A percentile compares a stretch with the other conserved stretches of the same genome.
phyloP scores from a whole-genome alignment of 2,888 invertebrate genomes.

The Brachyptera putata region DNA sequence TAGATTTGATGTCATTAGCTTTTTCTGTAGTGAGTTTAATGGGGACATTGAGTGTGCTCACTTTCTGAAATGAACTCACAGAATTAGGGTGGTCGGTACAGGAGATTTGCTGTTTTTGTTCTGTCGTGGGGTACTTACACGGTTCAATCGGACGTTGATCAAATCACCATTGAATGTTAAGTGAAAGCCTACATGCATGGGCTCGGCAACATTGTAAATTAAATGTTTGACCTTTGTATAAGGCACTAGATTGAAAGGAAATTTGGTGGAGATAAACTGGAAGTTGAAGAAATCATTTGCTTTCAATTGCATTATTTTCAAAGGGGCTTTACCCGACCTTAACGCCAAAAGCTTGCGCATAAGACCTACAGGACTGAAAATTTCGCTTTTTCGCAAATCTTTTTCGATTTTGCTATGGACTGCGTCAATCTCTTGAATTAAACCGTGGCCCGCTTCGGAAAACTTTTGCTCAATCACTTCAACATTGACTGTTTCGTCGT shows the following conservation, averaged over 20 bases:
- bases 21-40: background rate
- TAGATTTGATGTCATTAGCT: background rate
- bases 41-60: background rate
- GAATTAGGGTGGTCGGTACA: too few species aligned
- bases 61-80: background rate
- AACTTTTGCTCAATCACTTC: background rate
- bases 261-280: background rate
- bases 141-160: background rate
- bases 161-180: background rate
- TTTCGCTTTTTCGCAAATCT: background rate
- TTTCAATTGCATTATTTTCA: slow-evolving; percentile 5
- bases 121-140: background rate
- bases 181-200: background rate
- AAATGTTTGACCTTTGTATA: slow-evolving; percentile 5
- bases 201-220: background rate
- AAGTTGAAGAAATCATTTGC: slow-evolving; percentile 51
- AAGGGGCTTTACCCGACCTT: background rate
- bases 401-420: slow-evolving; percentile 14
- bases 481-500: background rate
- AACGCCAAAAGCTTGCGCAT: background rate
- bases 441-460: slow-evolving; percentile 3
- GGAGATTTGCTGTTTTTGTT: too few species aligned
- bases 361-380: background rate
- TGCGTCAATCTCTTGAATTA: slow-evolving; percentile 3
- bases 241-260: background rate